Percentiles rank a stretch among this genome's conserved stretches.
These are phyloP conservation scores for Silurus aristotelis DNA, from an alignment of 2,797 vertebrate genomes.

Conservation along the genomic window DNA sequence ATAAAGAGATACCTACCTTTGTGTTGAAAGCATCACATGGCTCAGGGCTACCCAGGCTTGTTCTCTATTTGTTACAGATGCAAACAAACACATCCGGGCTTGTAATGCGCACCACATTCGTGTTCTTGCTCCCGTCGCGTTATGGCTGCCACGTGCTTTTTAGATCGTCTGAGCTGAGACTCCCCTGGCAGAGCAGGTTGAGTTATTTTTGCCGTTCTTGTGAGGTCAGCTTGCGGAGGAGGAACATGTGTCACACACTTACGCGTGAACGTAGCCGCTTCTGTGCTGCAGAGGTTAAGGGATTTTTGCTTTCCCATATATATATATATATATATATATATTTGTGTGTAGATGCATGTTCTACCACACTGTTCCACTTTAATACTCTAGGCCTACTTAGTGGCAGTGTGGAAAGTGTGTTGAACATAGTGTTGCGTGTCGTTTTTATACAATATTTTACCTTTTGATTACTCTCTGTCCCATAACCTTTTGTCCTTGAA, in stretches of 20 bases:
- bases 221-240: constrained; percentile 72
- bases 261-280: constrained; percentile 59
- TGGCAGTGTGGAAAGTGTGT: constrained; percentile 3
- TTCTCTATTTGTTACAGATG: constrained; percentile 38
- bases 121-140: constrained; percentile 45
- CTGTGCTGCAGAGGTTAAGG: constrained; percentile 45
- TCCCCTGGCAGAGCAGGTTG: constrained; percentile 75
- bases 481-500: constrained; percentile 77
- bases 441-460: constrained; percentile 30
- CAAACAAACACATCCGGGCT: constrained; percentile 51
- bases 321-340: constrained; percentile 25
- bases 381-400: constrained; percentile 36
- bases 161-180: constrained; percentile 70
- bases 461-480: constrained; percentile 53
- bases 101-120: constrained; percentile 40
- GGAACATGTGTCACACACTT: constrained; percentile 61
- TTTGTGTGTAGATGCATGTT: constrained; percentile 20
- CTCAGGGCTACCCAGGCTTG: constrained; percentile 50
- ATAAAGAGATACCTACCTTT: constrained; percentile 52
- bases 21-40: constrained; percentile 54
- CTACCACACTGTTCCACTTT: constrained; percentile 21
- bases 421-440: constrained; percentile 15
- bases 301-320: constrained; percentile 34
- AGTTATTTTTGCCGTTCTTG: constrained; percentile 79
- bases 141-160: constrained; percentile 62